Base-by-base conservation (phyloP, 1,140 invertebrate genomes). In the Euura lappo region DNA sequence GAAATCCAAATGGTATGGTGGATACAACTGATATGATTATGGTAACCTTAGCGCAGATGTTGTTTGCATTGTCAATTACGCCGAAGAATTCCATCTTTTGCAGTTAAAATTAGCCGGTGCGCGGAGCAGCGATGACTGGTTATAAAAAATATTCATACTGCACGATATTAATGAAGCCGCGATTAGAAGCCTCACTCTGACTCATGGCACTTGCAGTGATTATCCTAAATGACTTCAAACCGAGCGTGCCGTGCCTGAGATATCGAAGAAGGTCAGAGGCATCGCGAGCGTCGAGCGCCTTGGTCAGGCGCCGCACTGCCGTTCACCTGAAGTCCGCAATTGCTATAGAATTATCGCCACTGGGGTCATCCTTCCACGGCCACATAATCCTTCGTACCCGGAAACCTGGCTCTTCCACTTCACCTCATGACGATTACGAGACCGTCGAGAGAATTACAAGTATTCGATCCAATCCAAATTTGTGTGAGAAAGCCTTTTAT, bases 181-280 rank as follows among this genome's bases (percentile, higher is more conserved):
- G 51, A 60, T 60, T 60, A 60, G 8, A 60, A n/a, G 3, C 51
- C 13, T 60, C 10, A 6, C 51, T n/a, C 51, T 4, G 51, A 60
- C 51, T 60, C 10, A 5, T 60, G 51, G 51, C 51, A n/a, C 13
- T 8, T n/a, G 51, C 51, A 5, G 51, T 60, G 5, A 60, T 60
- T 60, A 60, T 60, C 13, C 51, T 60, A 60, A 60, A 60, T n/a
- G 51, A 60, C 51, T 60, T 60, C 2, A 60, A 60, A 60, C 51
- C 51, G 13, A 60, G 51, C 51, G 51, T 6, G 51, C 51, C 13
- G 11, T 11, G 51, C 8, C 13, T 60, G 51, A 60, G 51, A 60
- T 60, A 60, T 60, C 51, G 51, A 60, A 60, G 51, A 60, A 60
- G 51, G 51, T 60, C 51, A 60, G 51, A 60, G 51, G 51, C 51